phyloP scores from a whole-genome alignment of 2,888 invertebrate species.

The Keiferia lycopersicella region DNA sequence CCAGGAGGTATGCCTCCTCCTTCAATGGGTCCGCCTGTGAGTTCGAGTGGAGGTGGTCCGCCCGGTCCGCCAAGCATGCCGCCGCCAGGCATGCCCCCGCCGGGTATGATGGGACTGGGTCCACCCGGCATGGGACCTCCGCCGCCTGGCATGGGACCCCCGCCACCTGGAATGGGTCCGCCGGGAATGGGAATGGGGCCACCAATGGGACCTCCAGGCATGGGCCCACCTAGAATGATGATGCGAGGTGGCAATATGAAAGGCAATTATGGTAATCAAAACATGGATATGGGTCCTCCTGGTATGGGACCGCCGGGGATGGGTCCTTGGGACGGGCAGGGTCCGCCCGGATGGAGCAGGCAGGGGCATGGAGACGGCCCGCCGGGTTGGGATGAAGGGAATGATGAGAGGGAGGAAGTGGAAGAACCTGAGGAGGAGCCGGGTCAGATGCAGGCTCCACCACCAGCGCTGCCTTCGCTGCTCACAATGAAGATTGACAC shows the following conservation, averaged over 20 bases:
- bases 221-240: conserved; percentile 44
- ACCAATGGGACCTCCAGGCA: conserved; percentile 51
- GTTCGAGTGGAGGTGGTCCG: conserved; percentile 47
- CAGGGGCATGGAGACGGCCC: conserved; percentile 52
- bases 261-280: conserved; percentile 56
- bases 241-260: conserved; percentile 62
- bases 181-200: conserved; percentile 45
- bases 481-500: conserved; percentile 84
- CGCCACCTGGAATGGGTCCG: conserved; percentile 50
- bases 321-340: conserved; percentile 65
- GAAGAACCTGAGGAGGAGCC: conserved; percentile 54
- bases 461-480: conserved; percentile 77
- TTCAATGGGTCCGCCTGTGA: conserved; percentile 50
- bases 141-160: conserved; percentile 26
- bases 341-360: conserved; percentile 54
- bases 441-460: conserved; percentile 44
- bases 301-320: conserved; percentile 64
- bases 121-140: conserved; percentile 44
- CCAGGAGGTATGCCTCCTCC: conserved; percentile 44
- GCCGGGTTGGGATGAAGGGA: conserved; percentile 73
- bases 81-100: conserved; percentile 47
- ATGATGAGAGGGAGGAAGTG: conserved; percentile 61
- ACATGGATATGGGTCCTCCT: conserved; percentile 70
- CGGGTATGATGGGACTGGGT: conserved; percentile 44
- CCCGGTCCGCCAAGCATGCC: conserved; percentile 46